Base-by-base conservation (phyloP, 2,888 invertebrate genomes). In the Maniola hyperantus region DNA sequence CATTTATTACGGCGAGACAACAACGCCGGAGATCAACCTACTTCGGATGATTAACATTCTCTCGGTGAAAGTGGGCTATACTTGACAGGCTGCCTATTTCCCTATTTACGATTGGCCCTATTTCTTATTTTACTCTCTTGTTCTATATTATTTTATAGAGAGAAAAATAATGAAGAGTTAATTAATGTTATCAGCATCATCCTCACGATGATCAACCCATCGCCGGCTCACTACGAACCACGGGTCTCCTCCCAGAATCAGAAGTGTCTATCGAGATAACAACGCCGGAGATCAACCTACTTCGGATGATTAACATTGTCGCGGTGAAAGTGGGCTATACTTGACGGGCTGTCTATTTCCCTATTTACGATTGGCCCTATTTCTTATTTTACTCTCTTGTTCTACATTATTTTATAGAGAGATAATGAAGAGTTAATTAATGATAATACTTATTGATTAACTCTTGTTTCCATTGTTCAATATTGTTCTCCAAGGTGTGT, bases 221-320 rank as follows among this genome's bases (percentile, higher is more conserved):
- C n/a, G n/a, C n/a, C n/a, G n/a, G n/a, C n/a, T n/a, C n/a, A n/a
- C n/a, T n/a, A n/a, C n/a, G n/a, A n/a, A n/a, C n/a, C n/a, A n/a
- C n/a, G n/a, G n/a, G n/a, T n/a, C n/a, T n/a, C n/a, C n/a, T n/a
- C n/a, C n/a, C n/a, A n/a, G n/a, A n/a, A n/a, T n/a, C n/a, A n/a
- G n/a, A n/a, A n/a, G n/a, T n/a, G n/a, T n/a, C n/a, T n/a, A n/a
- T n/a, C 62, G 26, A 62, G 53, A 53, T 33, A 26, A 20, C 50
- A 13, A 42, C 39, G 15, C 5, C 62, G 39, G 65, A 44, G 51
- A 64, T 68, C 64, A 70, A 62, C 68, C 68, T 50, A 66, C 60
- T 65, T 66, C 57, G 66, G 50, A 68, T 68, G 67, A 70, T 70
- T 68, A 68, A 60, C 65, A 64, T 65, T 68, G 64, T 66, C 57